phyloP scores from a whole-genome alignment of 2,888 invertebrate species.

The Julus scandinavius region DNA sequence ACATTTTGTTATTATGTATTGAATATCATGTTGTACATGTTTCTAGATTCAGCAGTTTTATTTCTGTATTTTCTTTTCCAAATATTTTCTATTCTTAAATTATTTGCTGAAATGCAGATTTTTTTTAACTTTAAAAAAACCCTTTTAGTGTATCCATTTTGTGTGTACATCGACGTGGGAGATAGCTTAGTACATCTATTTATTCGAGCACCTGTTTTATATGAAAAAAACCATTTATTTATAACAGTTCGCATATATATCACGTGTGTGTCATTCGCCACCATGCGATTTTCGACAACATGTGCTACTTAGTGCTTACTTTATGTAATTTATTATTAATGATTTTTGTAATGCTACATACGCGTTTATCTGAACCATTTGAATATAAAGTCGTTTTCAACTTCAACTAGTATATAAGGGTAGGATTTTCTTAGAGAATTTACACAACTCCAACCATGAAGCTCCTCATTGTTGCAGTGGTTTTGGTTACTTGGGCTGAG shows the following conservation, averaged over 20 bases:
- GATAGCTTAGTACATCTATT: not conserved
- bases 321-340: not conserved
- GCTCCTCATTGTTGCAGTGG: not conserved
- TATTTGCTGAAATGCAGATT: not conserved
- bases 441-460: not conserved
- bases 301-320: not conserved
- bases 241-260: not conserved
- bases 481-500: not conserved
- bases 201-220: not conserved
- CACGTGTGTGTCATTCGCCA: not conserved
- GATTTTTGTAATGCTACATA: not conserved
- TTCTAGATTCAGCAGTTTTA: not conserved
- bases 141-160: too few species aligned
- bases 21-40: not conserved
- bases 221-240: not conserved
- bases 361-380: not conserved
- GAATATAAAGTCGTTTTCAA: not conserved
- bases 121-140: not conserved
- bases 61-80: not conserved
- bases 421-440: not conserved
- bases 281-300: not conserved
- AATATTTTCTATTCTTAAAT: not conserved
- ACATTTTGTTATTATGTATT: not conserved
- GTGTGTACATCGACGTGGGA: not conserved
- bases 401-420: not conserved